These are phyloP conservation scores for Chelonus insularis DNA, from an alignment of 1,140 invertebrate species.

Conservation along the genomic window DNA sequence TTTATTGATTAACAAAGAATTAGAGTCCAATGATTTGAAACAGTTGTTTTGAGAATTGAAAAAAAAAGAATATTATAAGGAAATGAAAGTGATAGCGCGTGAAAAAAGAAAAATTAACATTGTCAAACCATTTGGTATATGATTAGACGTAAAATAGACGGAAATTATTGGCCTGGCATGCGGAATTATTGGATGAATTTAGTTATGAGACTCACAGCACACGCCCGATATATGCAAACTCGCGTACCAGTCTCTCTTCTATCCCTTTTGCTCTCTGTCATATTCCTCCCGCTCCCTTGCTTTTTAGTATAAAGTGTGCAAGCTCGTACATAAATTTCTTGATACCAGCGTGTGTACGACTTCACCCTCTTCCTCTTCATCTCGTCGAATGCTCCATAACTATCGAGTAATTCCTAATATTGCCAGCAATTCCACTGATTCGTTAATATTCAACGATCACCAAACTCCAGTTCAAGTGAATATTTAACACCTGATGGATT, in stretches of 20 bases:
- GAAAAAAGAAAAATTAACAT: slow-evolving; percentile 2
- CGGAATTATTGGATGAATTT: slow-evolving; percentile 43
- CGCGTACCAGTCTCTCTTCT: slow-evolving; percentile 22
- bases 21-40: too few relatives aligned
- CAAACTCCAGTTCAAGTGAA: slow-evolving; percentile 14
- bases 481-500: slow-evolving; percentile 19
- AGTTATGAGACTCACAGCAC: slow-evolving; percentile 53
- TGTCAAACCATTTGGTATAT: slow-evolving; percentile 14
- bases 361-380: not conserved
- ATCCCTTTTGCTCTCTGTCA: slow-evolving; percentile 37
- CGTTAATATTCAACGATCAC: slow-evolving; percentile 27
- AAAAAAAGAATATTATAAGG: not conserved
- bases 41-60: too few relatives aligned
- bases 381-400: not conserved
- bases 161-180: slow-evolving; percentile 23
- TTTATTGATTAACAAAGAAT: too few relatives aligned
- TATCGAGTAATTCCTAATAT: slow-evolving; percentile 24
- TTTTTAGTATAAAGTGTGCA: slow-evolving; percentile 22
- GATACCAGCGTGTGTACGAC: slow-evolving; percentile 10
- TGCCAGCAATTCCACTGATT: slow-evolving; percentile 18
- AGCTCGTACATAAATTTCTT: slow-evolving; percentile 28
- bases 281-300: slow-evolving; percentile 13
- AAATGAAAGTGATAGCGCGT: not conserved
- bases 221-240: slow-evolving; percentile 44
- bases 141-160: slow-evolving; percentile 29